A percentile compares a stretch with the other conserved stretches of the same genome.
phyloP scores from a whole-genome alignment of 2,888 invertebrate species.

The Oscheius sp. region DNA sequence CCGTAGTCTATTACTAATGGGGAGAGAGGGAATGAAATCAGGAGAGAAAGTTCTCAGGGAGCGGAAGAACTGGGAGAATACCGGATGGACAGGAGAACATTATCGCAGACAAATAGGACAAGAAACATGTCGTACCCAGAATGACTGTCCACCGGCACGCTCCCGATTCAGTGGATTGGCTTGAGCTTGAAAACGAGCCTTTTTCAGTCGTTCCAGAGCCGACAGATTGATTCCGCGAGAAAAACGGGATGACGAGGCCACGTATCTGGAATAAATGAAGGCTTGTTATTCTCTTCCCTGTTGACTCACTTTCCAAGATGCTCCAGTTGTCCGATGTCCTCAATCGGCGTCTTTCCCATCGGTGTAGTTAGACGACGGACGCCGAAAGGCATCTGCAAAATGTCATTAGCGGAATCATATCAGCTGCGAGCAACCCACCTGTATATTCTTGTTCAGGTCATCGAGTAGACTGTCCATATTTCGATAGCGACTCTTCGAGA shows the following conservation, averaged over 20 bases:
- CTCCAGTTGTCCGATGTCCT: conserved; percentile 62
- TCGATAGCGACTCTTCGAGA: conserved; percentile 71
- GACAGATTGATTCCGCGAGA: conserved; percentile 63
- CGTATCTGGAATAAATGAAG: conserved; percentile 56
- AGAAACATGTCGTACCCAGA: conserved; percentile 38
- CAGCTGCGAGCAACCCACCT: background rate
- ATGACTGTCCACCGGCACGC: conserved; percentile 43
- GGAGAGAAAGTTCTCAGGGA: no score
- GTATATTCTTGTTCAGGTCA: conserved; percentile 67
- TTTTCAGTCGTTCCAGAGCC: conserved; percentile 57
- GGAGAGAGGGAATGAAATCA: no score
- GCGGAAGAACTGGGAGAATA: background rate
- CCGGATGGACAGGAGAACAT: conserved; percentile 9
- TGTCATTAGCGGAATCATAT: background rate
- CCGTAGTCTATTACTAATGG: no score
- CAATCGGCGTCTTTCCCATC: conserved; percentile 64
- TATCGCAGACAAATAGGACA: background rate
- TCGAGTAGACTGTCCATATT: conserved; percentile 71
- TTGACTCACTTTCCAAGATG: conserved; percentile 69
- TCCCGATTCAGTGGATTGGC: conserved; percentile 24
- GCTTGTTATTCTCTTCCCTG: background rate
- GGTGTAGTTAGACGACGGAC: conserved; percentile 70
- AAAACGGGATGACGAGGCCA: conserved; percentile 63
- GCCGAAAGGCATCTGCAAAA: conserved; percentile 64
- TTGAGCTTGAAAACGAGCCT: conserved; percentile 43